Base-by-base conservation (phyloP, 2,797 vertebrate genomes). In the Pseudochirops cupreus region DNA sequence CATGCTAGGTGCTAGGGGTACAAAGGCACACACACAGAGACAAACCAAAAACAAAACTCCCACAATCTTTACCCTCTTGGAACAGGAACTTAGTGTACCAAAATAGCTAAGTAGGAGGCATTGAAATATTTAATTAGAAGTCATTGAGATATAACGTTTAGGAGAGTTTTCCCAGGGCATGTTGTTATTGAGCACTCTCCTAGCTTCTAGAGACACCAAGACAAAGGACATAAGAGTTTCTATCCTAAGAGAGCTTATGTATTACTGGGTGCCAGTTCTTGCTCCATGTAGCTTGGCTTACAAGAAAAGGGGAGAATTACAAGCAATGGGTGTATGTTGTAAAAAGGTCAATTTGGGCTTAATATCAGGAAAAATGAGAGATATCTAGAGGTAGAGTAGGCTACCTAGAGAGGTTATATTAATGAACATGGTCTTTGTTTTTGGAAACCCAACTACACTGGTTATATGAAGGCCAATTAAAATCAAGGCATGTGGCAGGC, bases 391-490 rank as follows among this genome's bases (percentile, higher is more conserved):
- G 14, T 39, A 21, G n/a, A 7, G 29, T 46, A 46, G 39, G 21
- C 74, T 82, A 3, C 3, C 18, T 82, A 82, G 13, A 82, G 39
- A 46, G 74, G 89, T 96, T 98, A 53, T 96, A 93, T 97, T 97
- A 98, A 94, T 92, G 39, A 96, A 18, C 7, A 53, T 94, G 93
- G 96, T 96, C 92, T 97, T 97, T 96, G 46, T 94, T 91, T 96
- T 97, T 90, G 46, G 96, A 97, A 95, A 28, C 89, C 94, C 93
- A 96, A 95, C 91, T 94, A 57, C 82, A 93, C 33, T 97, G 46
- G n/a, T 93, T 92, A 26, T 46, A 97, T 67, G 31, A 90, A 91
- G 18, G 33, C 57, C 90, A 96, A 95, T 96, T 96, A 96, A 96
- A 97, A 97, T 52, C 94, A 26, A 97, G 96, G 46, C 56, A 24